Evolutionary conservation across 2,113 vertebrate genomes (phyloP).

Genomic region (Coreoperca whiteheadi): DNA sequence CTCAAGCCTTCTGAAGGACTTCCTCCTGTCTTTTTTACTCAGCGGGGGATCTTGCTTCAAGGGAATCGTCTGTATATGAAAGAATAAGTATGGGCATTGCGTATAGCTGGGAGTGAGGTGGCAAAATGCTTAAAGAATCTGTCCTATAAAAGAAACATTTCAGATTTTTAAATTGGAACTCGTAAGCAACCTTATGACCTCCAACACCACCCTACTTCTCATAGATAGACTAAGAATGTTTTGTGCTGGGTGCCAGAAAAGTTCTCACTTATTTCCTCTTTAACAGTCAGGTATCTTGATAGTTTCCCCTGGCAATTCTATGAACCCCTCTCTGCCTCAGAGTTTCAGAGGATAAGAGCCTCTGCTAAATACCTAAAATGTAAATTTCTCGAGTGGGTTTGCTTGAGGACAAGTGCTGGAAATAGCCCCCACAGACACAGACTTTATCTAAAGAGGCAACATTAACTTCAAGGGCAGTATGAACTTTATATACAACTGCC

Average conservation of each 20-base stretch:
- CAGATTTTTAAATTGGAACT: background rate
- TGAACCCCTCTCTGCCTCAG: conserved; percentile 15
- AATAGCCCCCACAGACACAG: conserved; percentile 32
- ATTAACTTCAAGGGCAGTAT: conserved; percentile 21
- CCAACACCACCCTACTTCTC: conserved; percentile 5
- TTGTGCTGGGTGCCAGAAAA: background rate
- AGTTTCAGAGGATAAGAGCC: conserved; percentile 33
- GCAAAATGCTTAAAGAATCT: conserved; percentile 15
- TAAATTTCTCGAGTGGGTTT: conserved; percentile 32
- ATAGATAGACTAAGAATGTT: conserved; percentile 15
- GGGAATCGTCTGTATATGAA: conserved; percentile 4
- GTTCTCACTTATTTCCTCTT: conserved; percentile 10
- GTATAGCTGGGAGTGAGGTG: background rate
- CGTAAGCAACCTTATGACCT: conserved; percentile 7
- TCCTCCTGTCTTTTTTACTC: conserved; percentile 29
- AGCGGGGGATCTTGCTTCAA: conserved; percentile 44
- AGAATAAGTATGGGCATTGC: conserved; percentile 13
- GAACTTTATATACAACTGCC: background rate
- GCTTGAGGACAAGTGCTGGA: conserved; percentile 26
- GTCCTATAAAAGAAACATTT: conserved; percentile 5
- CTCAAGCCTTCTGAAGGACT: conserved; percentile 17
- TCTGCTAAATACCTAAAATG: conserved; percentile 45
- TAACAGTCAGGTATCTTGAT: conserved; percentile 28
- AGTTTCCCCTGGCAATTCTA: conserved; percentile 30
- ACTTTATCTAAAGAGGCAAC: conserved; percentile 27